Percentiles rank a stretch among this genome's conserved stretches.
phyloP scores from a whole-genome alignment of 2,797 vertebrate genomes.

The Characodon lateralis region DNA sequence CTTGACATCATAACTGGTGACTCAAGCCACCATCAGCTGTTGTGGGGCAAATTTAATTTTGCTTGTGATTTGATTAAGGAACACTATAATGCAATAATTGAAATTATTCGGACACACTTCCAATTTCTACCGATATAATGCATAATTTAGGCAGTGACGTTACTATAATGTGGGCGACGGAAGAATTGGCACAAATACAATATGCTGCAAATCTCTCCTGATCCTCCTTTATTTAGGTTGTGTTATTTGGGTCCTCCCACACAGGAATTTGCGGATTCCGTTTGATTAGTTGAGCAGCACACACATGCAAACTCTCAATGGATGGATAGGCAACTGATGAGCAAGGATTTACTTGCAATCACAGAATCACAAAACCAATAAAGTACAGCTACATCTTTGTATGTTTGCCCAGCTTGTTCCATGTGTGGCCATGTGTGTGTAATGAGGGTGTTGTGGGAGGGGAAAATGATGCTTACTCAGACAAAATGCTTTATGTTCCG shows the following conservation, averaged over 20 bases:
- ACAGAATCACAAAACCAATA: constrained; percentile 42
- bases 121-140: constrained; percentile 4
- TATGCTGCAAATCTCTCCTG: constrained; percentile 12
- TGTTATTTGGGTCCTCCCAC: constrained; percentile 5
- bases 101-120: constrained; percentile 5
- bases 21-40: not conserved
- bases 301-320: constrained; percentile 23
- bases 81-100: not conserved
- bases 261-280: constrained; percentile 10
- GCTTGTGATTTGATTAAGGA: constrained; percentile 4
- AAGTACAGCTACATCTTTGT: constrained; percentile 22
- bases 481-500: constrained; percentile 63
- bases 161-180: not conserved
- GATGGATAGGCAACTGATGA: constrained; percentile 36
- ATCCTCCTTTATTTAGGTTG: constrained; percentile 6
- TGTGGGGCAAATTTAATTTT: not conserved
- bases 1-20: not conserved
- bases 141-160: not conserved
- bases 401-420: constrained; percentile 29
- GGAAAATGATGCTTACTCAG: constrained; percentile 58
- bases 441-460: constrained; percentile 69
- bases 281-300: constrained; percentile 26
- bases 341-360: constrained; percentile 37
- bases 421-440: constrained; percentile 66
- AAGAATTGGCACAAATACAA: constrained; percentile 5